Conservation (phyloP, 2,888 invertebrate genomes). For the Xestia xanthographa region DNA sequence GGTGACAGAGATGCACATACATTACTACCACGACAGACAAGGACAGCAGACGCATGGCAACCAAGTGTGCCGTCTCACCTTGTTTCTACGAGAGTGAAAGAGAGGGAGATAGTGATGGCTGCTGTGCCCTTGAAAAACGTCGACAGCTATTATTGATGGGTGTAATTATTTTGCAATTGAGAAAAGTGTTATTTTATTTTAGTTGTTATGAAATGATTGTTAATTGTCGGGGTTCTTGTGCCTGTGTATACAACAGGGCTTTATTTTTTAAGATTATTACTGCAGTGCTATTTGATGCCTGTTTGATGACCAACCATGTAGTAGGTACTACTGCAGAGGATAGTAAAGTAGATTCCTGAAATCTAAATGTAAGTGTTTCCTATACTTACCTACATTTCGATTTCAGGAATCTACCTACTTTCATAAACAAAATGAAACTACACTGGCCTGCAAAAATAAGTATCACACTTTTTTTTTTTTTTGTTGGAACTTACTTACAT, state of each 20-base stretch:
- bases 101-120: conserved; percentile 14
- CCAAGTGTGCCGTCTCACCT: conserved; percentile 24
- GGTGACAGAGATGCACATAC: conserved; percentile 37
- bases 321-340: too few relatives aligned
- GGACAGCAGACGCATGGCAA: conserved; percentile 29
- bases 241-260: not conserved
- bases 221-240: not conserved
- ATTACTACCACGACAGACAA: conserved; percentile 13
- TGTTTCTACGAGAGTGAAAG: conserved; percentile 13
- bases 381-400: too few relatives aligned
- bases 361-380: too few relatives aligned
- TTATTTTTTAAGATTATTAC: not conserved
- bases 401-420: not conserved
- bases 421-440: not conserved
- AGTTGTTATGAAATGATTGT: conserved; percentile 2
- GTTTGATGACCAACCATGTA: not conserved
- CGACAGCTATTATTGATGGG: conserved; percentile 13
- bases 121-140: conserved; percentile 44
- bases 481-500: too few relatives aligned
- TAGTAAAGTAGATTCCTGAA: not conserved
- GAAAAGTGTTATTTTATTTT: conserved; percentile 2
- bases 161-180: conserved; percentile 43
- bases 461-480: too few relatives aligned
- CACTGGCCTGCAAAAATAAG: too few relatives aligned
- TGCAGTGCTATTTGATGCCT: not conserved